A percentile compares a stretch with the other conserved stretches of the same genome.
phyloP scores from a whole-genome alignment of 2,888 invertebrate species.

The Lucinisca nassula region DNA sequence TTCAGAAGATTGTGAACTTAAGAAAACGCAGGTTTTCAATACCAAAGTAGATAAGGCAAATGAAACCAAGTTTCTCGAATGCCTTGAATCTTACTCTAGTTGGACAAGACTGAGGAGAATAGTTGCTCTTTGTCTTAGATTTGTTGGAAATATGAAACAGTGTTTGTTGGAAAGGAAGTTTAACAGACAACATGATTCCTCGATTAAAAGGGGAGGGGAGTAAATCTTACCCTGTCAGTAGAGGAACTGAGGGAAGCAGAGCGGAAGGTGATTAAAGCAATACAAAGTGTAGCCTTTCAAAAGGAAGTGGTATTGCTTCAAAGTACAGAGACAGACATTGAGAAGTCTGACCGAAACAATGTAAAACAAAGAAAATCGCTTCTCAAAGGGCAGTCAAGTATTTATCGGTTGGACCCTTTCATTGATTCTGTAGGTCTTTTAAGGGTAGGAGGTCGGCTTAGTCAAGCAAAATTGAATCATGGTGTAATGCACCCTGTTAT shows the following conservation, averaged over 20 bases:
- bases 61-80: neutral
- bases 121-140: slow-evolving; percentile 19
- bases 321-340: too few relatives aligned
- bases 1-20: slow-evolving; percentile 32
- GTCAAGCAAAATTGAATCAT: neutral
- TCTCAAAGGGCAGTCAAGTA: too few relatives aligned
- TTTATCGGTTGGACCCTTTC: neutral
- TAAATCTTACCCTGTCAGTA: neutral
- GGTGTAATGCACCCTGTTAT: neutral
- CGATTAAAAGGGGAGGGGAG: neutral
- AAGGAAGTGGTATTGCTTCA: too few relatives aligned
- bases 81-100: too few relatives aligned
- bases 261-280: neutral
- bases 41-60: neutral
- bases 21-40: neutral
- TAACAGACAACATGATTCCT: too few relatives aligned
- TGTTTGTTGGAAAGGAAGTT: neutral
- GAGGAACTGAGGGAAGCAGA: slow-evolving; percentile 10
- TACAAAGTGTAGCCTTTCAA: too few relatives aligned
- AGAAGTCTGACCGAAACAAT: too few relatives aligned
- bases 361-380: neutral
- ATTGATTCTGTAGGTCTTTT: neutral
- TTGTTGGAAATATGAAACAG: neutral
- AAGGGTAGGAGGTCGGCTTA: neutral
- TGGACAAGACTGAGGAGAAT: too few relatives aligned